These are phyloP conservation scores for Cyrtorhinus lividipennis DNA, from an alignment of 1,140 invertebrate genomes.

Conservation along the genomic window DNA sequence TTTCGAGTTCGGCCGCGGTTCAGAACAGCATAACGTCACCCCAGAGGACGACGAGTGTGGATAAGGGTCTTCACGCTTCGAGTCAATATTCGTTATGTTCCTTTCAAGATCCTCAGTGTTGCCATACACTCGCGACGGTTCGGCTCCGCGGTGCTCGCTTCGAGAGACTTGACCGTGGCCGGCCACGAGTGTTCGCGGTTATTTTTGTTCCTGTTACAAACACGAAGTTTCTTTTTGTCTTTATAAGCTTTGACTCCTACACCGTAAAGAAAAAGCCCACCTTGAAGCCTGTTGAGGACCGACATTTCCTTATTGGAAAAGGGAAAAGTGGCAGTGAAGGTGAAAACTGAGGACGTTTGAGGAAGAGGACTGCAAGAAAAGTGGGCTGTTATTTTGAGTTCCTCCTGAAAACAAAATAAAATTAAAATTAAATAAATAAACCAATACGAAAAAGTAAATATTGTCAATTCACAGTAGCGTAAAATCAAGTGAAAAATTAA, in stretches of 20 bases:
- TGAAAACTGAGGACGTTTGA: too few relatives aligned
- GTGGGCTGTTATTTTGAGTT: constrained; percentile 3
- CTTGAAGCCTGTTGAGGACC: not conserved
- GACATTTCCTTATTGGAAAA: not conserved
- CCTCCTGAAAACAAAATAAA: too few relatives aligned
- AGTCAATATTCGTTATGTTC: not conserved
- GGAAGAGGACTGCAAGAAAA: not conserved
- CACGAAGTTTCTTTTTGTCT: too few relatives aligned
- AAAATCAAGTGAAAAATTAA: too few relatives aligned
- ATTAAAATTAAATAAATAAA: too few relatives aligned
- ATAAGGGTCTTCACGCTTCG: not conserved
- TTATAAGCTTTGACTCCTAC: too few relatives aligned
- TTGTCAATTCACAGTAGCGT: not conserved
- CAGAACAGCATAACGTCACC: too few relatives aligned
- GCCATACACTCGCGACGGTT: not conserved
- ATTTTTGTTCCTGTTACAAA: not conserved
- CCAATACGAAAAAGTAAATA: not conserved
- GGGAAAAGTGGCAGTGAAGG: not conserved
- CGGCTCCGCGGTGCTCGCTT: too few relatives aligned
- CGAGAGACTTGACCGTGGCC: too few relatives aligned
- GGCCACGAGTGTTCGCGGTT: not conserved
- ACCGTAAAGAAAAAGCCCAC: not conserved
- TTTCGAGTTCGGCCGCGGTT: too few relatives aligned
- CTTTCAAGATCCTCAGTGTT: not conserved
- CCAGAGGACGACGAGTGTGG: too few relatives aligned